Conservation (phyloP, 2,113 vertebrate species). For the Sinocyclocheilus anophthalmus region DNA sequence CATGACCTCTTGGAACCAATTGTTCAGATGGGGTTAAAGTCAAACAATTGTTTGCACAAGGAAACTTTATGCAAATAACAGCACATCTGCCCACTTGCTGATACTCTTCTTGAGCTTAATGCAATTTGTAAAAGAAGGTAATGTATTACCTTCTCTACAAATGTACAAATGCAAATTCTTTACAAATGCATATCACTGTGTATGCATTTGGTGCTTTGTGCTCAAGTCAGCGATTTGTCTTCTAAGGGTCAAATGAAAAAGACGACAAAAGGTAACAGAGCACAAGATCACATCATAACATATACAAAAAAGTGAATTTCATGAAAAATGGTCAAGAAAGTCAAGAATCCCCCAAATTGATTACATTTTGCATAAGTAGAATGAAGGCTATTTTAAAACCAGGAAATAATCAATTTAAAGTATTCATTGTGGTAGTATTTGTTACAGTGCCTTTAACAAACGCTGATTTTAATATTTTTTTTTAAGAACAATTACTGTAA, state of each 20-base stretch:
- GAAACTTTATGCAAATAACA: neutral
- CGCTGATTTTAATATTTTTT: neutral
- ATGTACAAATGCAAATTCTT: too few relatives aligned
- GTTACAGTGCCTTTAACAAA: neutral
- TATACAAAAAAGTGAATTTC: neutral
- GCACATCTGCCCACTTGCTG: conserved; percentile 10
- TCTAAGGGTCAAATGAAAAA: neutral
- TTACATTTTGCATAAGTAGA: too few relatives aligned
- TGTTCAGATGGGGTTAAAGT: neutral
- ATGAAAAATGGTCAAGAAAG: neutral
- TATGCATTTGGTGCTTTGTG: conserved; percentile 47
- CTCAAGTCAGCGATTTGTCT: conserved; percentile 38
- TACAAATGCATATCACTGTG: neutral
- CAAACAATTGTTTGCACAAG: neutral
- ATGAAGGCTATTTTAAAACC: too few relatives aligned
- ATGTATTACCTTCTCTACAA: neutral
- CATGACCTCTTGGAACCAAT: conserved; percentile 7
- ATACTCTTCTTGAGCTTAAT: neutral
- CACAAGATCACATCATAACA: conserved; percentile 12
- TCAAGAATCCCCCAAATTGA: too few relatives aligned
- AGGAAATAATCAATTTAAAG: too few relatives aligned
- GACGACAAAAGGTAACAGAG: neutral
- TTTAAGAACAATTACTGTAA: neutral
- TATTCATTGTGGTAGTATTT: neutral
- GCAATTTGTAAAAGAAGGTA: conserved; percentile 26